phyloP scores from a whole-genome alignment of 2,888 invertebrate genomes.

The Salpingus planirostris region DNA sequence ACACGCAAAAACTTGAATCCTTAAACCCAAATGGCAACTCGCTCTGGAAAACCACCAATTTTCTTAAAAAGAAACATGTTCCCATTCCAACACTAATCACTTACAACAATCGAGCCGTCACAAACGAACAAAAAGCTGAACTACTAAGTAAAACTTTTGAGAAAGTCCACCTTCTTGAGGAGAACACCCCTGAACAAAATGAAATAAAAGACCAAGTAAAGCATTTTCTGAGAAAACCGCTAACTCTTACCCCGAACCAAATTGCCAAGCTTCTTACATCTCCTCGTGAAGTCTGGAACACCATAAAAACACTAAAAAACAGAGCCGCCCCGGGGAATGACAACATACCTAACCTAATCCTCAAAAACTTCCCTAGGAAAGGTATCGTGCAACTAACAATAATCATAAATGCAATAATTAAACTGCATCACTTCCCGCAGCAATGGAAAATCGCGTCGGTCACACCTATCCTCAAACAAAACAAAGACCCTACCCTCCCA shows the following conservation, averaged over 20 bases:
- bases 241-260: no score
- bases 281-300: background rate
- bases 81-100: background rate
- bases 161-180: background rate
- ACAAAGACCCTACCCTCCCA: conserved; percentile 12
- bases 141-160: background rate
- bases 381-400: conserved; percentile 13
- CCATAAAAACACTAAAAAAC: background rate
- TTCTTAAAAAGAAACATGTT: background rate
- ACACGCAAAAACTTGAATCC: no score
- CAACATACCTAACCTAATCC: conserved; percentile 12
- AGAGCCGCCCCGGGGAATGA: conserved; percentile 5
- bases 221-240: no score
- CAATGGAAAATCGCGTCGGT: conserved; percentile 19
- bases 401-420: conserved; percentile 15
- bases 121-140: conserved; percentile 1
- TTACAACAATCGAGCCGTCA: background rate
- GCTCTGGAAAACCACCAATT: background rate
- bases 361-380: conserved; percentile 19
- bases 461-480: conserved; percentile 17
- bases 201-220: no score
- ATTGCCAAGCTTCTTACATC: no score
- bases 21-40: no score
- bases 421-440: conserved; percentile 15
- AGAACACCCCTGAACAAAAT: background rate